A percentile compares a stretch with the other conserved stretches of the same genome.
Conservation (phyloP, 2,888 invertebrate species). For the Phortica magna region DNA sequence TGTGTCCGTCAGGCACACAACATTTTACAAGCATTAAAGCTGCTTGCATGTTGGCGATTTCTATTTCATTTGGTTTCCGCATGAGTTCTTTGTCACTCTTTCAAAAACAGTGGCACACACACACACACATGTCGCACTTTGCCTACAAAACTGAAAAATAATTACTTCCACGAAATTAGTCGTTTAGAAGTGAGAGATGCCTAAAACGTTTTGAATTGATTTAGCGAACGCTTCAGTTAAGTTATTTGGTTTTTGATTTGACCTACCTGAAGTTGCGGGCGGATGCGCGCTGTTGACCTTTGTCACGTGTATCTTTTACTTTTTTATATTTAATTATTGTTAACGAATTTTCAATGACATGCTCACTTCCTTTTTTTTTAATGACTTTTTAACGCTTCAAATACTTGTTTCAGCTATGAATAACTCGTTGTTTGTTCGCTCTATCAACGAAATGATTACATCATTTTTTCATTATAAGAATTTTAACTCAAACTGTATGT, state of each 20-base stretch:
- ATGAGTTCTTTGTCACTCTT: not conserved
- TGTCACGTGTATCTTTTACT: not conserved
- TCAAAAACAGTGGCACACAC: not conserved
- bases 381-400: slow-evolving; percentile 10
- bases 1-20: not conserved
- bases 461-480: no score
- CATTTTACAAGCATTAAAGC: slow-evolving; percentile 10
- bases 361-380: slow-evolving; percentile 20
- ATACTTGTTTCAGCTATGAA: not conserved
- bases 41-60: not conserved
- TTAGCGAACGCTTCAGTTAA: not conserved
- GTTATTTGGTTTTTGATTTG: not conserved
- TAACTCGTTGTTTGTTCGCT: no score
- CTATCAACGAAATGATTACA: no score
- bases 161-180: slow-evolving; percentile 26
- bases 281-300: slow-evolving; percentile 17
- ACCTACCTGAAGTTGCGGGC: slow-evolving; percentile 27
- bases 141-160: not conserved
- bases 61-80: not conserved
- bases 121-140: not conserved
- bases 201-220: not conserved
- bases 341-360: not conserved
- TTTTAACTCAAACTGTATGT: no score
- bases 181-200: not conserved
- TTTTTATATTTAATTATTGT: not conserved